These are phyloP conservation scores for Trachelus iudaicus DNA, from an alignment of 2,888 invertebrate genomes.

Conservation along the genomic window DNA sequence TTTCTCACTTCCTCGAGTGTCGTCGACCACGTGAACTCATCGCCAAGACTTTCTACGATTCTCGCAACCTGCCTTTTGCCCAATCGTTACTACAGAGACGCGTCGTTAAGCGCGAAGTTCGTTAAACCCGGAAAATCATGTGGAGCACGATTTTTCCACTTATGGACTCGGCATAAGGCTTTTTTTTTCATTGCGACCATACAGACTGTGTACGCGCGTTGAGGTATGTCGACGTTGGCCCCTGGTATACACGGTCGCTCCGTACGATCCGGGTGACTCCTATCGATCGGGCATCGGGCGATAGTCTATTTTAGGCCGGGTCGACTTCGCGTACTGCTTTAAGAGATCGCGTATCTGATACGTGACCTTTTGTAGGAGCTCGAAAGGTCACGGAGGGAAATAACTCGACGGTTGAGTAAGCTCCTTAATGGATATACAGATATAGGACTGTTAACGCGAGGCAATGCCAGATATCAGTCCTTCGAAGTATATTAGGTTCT, in stretches of 20 bases:
- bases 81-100: neutral
- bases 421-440: neutral
- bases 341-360: constrained; percentile 39
- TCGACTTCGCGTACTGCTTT: constrained; percentile 6
- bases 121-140: neutral
- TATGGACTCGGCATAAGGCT: neutral
- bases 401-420: constrained; percentile 10
- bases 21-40: neutral
- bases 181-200: neutral
- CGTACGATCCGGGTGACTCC: neutral
- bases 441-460: neutral
- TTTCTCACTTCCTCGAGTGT: neutral
- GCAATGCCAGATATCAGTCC: neutral
- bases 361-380: constrained; percentile 37
- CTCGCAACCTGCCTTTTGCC: neutral
- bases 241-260: neutral
- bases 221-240: neutral
- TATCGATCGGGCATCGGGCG: neutral
- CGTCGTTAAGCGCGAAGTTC: neutral
- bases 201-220: neutral
- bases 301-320: neutral
- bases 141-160: neutral
- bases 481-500: neutral
- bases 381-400: constrained; percentile 29
- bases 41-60: neutral